Evolutionary conservation across 2,888 invertebrate genomes (phyloP).

Genomic region (Microchrysa polita): DNA sequence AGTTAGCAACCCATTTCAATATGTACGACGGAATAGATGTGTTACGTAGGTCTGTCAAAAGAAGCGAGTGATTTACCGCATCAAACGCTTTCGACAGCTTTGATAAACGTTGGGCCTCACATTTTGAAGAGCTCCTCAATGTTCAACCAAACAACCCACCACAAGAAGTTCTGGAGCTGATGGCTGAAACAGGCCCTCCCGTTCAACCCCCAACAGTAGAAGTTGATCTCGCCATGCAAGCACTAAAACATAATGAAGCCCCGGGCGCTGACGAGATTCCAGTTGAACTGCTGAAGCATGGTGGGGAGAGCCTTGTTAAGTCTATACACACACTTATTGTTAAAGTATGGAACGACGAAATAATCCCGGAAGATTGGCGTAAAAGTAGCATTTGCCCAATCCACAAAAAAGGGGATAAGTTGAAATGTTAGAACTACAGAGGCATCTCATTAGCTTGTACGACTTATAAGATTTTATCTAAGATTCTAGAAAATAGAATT

Average conservation of each 20-base stretch:
- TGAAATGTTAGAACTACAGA: neutral
- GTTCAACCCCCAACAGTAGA: neutral
- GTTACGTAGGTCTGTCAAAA: too few species aligned
- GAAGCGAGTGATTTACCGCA: too few species aligned
- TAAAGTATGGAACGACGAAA: neutral
- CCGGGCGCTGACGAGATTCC: neutral
- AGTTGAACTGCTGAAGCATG: neutral
- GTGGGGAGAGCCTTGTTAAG: neutral
- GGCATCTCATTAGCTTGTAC: neutral
- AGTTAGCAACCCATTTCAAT: too few species aligned
- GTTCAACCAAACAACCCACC: neutral
- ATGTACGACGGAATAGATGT: too few species aligned
- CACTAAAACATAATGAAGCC: neutral
- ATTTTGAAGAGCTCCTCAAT: constrained; percentile 1
- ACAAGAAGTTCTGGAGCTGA: neutral
- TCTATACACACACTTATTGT: neutral
- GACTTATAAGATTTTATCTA: neutral
- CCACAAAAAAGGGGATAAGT: neutral
- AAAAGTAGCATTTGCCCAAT: neutral
- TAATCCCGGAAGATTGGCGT: neutral
- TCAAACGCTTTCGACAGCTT: too few species aligned
- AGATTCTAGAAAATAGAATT: neutral
- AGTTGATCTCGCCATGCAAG: neutral
- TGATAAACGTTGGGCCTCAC: neutral
- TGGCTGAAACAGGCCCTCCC: neutral